Percentiles rank a stretch among this genome's conserved stretches.
Evolutionary conservation across 2,888 invertebrate genomes (phyloP).

Genomic region (Bimastos eiseni): DNA sequence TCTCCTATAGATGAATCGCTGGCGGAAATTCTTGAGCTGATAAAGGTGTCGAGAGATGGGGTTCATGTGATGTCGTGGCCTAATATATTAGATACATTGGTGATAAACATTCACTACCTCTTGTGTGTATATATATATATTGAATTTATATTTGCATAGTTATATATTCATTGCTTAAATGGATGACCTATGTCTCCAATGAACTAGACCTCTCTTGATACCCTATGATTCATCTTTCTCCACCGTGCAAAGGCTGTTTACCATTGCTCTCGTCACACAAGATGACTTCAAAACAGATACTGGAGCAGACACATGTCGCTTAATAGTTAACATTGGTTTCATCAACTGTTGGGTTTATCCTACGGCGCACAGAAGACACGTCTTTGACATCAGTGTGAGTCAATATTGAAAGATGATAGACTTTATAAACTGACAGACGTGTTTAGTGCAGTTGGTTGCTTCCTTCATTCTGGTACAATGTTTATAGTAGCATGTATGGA

Average conservation of each 20-base stretch:
- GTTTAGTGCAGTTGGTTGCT: not conserved
- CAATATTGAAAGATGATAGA: not conserved
- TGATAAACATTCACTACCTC: no score
- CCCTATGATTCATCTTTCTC: no score
- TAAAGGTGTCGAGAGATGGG: not conserved
- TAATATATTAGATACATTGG: no score
- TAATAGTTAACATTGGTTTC: not conserved
- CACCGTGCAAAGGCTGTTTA: not conserved
- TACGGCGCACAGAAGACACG: not conserved
- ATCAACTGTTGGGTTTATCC: not conserved
- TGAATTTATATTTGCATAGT: not conserved
- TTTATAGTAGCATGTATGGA: not conserved
- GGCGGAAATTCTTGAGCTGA: not conserved
- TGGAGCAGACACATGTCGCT: no score
- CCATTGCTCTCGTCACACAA: not conserved
- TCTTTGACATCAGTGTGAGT: not conserved
- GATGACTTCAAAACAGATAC: not conserved
- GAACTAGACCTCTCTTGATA: no score
- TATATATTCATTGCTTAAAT: no score
- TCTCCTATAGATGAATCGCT: not conserved
- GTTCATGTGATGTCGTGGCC: not conserved
- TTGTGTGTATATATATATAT: not conserved
- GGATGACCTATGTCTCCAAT: no score
- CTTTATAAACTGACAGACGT: no score
- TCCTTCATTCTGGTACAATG: not conserved